Conservation (phyloP, 2,797 vertebrate genomes). For the Brotula barbata region DNA sequence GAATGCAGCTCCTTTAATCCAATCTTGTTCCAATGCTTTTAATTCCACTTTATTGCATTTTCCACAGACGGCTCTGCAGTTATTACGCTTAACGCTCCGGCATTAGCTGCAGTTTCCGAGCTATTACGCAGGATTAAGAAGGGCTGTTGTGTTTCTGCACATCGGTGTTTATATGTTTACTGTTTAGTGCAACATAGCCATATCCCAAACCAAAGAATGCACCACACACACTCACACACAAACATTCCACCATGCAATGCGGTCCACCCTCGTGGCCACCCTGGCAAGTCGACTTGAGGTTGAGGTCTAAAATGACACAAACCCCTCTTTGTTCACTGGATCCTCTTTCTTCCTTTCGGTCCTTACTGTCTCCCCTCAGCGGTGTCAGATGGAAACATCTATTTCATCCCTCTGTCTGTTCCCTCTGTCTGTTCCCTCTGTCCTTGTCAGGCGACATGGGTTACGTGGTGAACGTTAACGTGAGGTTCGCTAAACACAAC, state of each 20-base stretch:
- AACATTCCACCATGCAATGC: constrained; percentile 47
- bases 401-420: constrained; percentile 10
- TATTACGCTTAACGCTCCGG: neutral
- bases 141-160: constrained; percentile 11
- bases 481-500: constrained; percentile 5
- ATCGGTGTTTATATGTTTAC: constrained; percentile 53
- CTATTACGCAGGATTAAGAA: constrained; percentile 9
- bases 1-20: neutral
- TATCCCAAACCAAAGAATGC: no score
- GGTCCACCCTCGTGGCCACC: constrained; percentile 37
- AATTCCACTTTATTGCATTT: constrained; percentile 13
- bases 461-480: neutral
- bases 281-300: constrained; percentile 30
- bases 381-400: constrained; percentile 23
- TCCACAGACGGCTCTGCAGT: neutral
- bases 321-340: constrained; percentile 45
- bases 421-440: no score
- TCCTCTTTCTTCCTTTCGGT: constrained; percentile 10
- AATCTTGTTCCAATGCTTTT: constrained; percentile 19
- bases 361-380: constrained; percentile 8
- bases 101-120: constrained; percentile 32
- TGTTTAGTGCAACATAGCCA: constrained; percentile 36
- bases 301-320: constrained; percentile 52
- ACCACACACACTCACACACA: constrained; percentile 14
- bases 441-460: neutral